Evolutionary conservation across 1,140 invertebrate genomes (phyloP).

Genomic region (Zaprionus taronus): DNA sequence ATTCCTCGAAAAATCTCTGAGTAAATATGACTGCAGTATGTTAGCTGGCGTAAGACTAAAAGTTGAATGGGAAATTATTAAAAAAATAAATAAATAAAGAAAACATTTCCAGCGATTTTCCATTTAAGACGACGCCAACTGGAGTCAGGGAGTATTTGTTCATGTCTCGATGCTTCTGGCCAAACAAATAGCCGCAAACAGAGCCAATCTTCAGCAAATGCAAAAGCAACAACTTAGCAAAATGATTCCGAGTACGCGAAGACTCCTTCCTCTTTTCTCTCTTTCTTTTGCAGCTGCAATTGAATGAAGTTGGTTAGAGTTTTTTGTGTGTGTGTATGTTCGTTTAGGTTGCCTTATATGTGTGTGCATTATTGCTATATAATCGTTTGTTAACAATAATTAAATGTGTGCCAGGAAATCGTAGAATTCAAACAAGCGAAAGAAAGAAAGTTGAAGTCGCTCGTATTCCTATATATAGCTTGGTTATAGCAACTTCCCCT

Average conservation of each 20-base stretch:
- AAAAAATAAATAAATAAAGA: slow-evolving; percentile 38
- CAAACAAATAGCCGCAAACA: background rate
- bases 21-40: slow-evolving; percentile 55
- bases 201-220: slow-evolving; percentile 9
- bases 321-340: background rate
- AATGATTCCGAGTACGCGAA: slow-evolving; percentile 6
- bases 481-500: background rate
- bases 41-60: slow-evolving; percentile 19
- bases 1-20: slow-evolving; percentile 66
- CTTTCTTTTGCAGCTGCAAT: background rate
- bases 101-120: slow-evolving; percentile 22
- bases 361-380: slow-evolving; percentile 2
- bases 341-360: slow-evolving; percentile 1
- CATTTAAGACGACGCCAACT: slow-evolving; percentile 19
- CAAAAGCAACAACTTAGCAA: background rate
- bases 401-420: background rate
- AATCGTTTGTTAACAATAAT: slow-evolving; percentile 13
- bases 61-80: slow-evolving; percentile 34
- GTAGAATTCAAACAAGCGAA: background rate
- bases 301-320: background rate
- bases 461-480: background rate
- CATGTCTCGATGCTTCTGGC: background rate
- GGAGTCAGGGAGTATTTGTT: slow-evolving; percentile 11
- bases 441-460: background rate
- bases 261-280: no score